These are phyloP conservation scores for Merops nubicus DNA, from an alignment of 2,113 vertebrate species.

Conservation along the genomic window DNA sequence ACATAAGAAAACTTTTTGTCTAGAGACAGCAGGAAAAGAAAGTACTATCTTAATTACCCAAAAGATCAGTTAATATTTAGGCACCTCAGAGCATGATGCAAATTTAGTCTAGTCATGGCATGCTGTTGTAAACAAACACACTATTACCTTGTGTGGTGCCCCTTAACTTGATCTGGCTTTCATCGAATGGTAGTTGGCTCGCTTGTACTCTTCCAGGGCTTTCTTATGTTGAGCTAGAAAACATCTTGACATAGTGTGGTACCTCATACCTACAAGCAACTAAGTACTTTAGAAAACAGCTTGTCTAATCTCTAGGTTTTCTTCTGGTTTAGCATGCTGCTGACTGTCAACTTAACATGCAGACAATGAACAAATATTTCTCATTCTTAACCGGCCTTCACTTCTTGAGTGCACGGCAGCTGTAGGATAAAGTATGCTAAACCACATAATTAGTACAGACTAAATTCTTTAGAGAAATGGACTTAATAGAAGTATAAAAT, in stretches of 20 bases:
- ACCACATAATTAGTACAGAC: background rate
- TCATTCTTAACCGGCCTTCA: background rate
- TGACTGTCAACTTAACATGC: background rate
- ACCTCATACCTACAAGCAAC: background rate
- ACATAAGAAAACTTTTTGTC: background rate
- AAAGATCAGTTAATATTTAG: background rate
- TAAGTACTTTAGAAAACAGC: background rate
- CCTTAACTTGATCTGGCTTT: background rate
- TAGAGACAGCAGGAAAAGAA: background rate
- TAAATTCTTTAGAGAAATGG: background rate
- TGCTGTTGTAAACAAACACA: slow-evolving; percentile 34
- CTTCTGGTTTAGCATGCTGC: background rate
- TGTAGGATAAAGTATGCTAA: background rate
- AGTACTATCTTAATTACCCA: background rate
- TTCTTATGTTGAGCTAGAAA: background rate
- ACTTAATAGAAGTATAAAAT: background rate
- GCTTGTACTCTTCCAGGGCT: background rate
- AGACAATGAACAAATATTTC: background rate
- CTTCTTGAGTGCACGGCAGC: background rate
- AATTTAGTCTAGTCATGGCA: background rate
- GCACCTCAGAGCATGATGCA: background rate
- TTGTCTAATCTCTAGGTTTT: background rate
- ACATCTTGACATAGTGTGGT: background rate
- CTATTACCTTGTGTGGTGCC: slow-evolving; percentile 20
- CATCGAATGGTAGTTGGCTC: background rate